Evolutionary conservation across 2,797 vertebrate species (phyloP), one percentile per base, ranked within the genome.

Genomic region (Decapterus maruadsi): DNA sequence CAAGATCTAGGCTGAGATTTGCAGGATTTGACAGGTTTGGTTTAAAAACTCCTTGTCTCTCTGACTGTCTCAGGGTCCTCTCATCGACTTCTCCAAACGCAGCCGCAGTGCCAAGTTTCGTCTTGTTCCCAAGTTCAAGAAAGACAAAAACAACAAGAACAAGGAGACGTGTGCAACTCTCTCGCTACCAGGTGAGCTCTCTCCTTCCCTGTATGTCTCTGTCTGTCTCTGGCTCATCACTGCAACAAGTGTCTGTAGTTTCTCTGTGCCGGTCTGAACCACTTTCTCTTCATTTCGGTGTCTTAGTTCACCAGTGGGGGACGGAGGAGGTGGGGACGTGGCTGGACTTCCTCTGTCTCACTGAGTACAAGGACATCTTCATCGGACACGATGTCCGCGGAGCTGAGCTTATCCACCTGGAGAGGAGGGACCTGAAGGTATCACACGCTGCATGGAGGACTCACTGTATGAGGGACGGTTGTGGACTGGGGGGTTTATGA

Each of bases 351-450:
- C 96, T 99, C 72, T 97, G 97, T 93, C 97, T 99, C 87, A 95
- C 96, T 81, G 98, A 99, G 93, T 99, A 99, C 92, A 98, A 98
- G 89, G 98, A 99, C 93, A 97, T 96, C 94, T 99, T 99, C 90
- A 97, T 92, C n/a, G 93, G 97, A 31, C 97, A 99, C 22, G 98
- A 99, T 72, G 95, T 99, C 93, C 96, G 96, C 53, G 98, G 98
- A 75, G 95, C 97, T 5, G 98, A 99, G 94, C 96, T 99, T 83
- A 94, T 99, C 87, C 96, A 98, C 84, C 97, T 99, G 92, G 98
- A 99, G 95, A 96, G 98, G 91, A 95, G 97, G 89, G 98, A 99
- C 95, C 96, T 99, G 87, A 99, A 99, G 97, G 98, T 99, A 97
- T 70, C 0, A 0, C 38, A 0, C 26, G n/a, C 29, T 65, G 50